A percentile compares a stretch with the other conserved stretches of the same genome.
phyloP scores from a whole-genome alignment of 2,113 vertebrate genomes.

The Trichomycterus rosablanca region DNA sequence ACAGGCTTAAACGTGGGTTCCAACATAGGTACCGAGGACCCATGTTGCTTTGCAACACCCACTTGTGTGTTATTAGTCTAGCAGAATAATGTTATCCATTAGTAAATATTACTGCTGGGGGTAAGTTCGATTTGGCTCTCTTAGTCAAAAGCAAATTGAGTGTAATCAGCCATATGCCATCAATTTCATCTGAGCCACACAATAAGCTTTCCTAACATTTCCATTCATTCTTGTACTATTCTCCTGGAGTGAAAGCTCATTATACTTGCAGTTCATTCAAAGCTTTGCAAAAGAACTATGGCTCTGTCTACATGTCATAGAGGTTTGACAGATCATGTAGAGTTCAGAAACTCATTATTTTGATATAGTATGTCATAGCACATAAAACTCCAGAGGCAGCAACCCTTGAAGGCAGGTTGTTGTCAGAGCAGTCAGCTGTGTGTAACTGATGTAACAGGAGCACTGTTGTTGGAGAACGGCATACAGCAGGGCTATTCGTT shows the following conservation, averaged over 20 bases:
- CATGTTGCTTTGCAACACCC: too few species aligned
- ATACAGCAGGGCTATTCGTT: too few species aligned
- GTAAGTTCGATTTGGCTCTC: too few species aligned
- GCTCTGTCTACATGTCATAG: neutral
- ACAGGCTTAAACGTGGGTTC: too few species aligned
- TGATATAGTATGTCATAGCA: constrained; percentile 20
- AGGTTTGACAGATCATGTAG: constrained; percentile 5
- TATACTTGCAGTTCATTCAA: constrained; percentile 5
- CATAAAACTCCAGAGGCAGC: neutral
- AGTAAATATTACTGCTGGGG: too few species aligned
- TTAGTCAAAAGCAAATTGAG: neutral
- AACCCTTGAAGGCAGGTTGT: neutral
- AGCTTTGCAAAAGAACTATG: constrained; percentile 12
- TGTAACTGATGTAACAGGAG: constrained; percentile 12
- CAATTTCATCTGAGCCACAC: constrained; percentile 16
- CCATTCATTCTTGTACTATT: neutral
- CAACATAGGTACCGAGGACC: too few species aligned
- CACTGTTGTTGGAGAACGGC: constrained; percentile 2
- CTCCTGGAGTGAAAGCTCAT: constrained; percentile 7
- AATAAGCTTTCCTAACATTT: constrained; percentile 11
- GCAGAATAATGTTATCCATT: too few species aligned
- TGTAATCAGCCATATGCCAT: constrained; percentile 1
- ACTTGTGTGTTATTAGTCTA: too few species aligned
- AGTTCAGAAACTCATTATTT: constrained; percentile 2
- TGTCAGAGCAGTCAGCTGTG: constrained; percentile 13